These are phyloP conservation scores for Periophthalmus magnuspinnatus DNA, from an alignment of 2,797 vertebrate species.

Conservation along the genomic window DNA sequence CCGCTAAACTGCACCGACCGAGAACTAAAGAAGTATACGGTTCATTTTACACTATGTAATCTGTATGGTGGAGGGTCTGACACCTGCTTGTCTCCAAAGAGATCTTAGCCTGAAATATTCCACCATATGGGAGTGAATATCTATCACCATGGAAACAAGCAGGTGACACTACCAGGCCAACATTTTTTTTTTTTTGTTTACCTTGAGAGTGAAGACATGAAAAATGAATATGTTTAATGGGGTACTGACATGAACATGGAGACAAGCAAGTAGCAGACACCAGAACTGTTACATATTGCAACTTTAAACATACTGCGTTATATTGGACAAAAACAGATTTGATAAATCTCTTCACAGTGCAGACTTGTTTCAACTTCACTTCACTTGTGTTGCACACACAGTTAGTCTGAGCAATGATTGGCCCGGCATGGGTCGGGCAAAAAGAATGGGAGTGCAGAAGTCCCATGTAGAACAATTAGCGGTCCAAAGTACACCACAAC, in stretches of 20 bases:
- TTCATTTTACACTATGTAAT: neutral
- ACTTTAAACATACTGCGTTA: neutral
- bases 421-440: neutral
- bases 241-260: no score
- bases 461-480: conserved; percentile 44
- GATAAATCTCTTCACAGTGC: neutral
- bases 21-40: neutral
- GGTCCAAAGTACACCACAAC: conserved; percentile 20
- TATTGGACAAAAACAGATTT: neutral
- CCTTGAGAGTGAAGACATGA: no score
- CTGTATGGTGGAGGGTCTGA: no score
- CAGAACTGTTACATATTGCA: no score
- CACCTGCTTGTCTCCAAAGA: no score
- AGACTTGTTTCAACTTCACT: neutral
- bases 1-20: neutral
- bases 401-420: neutral
- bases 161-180: no score
- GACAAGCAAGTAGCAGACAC: no score
- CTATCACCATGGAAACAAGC: no score
- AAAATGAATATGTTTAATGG: no score
- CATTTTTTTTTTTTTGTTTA: no score
- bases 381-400: conserved; percentile 2
- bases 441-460: conserved; percentile 13
- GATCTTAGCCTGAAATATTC: no score
- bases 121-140: no score